phyloP scores from a whole-genome alignment of 2,888 invertebrate species.

The Anthophora plumipes region DNA sequence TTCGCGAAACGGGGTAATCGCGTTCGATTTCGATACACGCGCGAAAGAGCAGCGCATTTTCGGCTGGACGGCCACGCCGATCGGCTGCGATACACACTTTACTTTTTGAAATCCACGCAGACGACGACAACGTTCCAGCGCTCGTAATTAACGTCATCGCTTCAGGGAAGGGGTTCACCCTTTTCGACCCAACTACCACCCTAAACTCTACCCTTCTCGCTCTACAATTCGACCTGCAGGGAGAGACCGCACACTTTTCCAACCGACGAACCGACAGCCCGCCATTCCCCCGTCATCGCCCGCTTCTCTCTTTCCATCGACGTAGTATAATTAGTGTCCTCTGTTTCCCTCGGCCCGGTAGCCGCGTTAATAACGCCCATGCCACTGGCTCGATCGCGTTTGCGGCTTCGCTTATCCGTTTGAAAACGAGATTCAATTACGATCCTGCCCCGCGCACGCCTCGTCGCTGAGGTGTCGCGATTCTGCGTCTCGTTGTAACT shows the following conservation, averaged over 20 bases:
- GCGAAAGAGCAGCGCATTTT: constrained; percentile 63
- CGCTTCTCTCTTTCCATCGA: constrained; percentile 50
- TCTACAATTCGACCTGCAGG: neutral
- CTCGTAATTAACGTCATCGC: constrained; percentile 78
- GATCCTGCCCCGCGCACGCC: constrained; percentile 57
- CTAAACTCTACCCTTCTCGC: constrained; percentile 13
- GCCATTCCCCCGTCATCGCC: constrained; percentile 46
- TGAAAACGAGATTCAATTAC: constrained; percentile 79
- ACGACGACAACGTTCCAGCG: constrained; percentile 66
- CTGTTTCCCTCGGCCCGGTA: constrained; percentile 64
- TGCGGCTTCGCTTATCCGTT: constrained; percentile 75
- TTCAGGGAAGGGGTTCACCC: constrained; percentile 52
- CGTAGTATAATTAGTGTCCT: constrained; percentile 77
- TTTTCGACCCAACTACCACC: constrained; percentile 7
- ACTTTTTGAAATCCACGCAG: constrained; percentile 72
- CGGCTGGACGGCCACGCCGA: constrained; percentile 54
- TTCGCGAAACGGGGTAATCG: constrained; percentile 68
- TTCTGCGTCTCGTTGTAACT: neutral
- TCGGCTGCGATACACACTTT: constrained; percentile 59
- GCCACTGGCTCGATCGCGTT: constrained; percentile 72
- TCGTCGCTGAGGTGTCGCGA: constrained; percentile 15
- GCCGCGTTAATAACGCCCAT: constrained; percentile 68
- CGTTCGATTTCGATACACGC: constrained; percentile 67
- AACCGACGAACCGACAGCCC: constrained; percentile 18
- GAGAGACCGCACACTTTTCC: constrained; percentile 41